phyloP scores from a whole-genome alignment of 2,888 invertebrate species.

The Fragum sueziense region DNA sequence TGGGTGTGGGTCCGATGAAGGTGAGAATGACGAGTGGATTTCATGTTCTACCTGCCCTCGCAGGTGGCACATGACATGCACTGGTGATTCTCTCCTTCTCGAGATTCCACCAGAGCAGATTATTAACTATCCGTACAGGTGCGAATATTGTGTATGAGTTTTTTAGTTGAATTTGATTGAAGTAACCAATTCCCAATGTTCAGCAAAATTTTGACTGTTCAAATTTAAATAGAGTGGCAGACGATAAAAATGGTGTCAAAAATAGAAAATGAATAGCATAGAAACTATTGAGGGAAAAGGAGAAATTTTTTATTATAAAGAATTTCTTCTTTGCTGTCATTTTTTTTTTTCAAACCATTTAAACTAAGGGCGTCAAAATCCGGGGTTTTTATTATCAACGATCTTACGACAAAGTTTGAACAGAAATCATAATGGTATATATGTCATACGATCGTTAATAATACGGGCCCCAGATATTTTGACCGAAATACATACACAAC shows the following conservation, averaged over 20 bases:
- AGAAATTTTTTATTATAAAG: background rate
- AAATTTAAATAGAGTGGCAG: background rate
- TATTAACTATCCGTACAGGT: background rate
- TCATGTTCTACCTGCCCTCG: background rate
- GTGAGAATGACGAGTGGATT: background rate
- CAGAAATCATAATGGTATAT: too few species aligned
- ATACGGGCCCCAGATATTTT: too few species aligned
- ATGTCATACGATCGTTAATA: too few species aligned
- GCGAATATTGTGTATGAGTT: background rate
- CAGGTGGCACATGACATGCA: conserved; percentile 3
- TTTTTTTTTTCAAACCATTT: background rate
- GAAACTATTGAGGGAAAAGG: background rate
- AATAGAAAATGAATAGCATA: background rate
- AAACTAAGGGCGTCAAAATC: background rate
- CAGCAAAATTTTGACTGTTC: background rate
- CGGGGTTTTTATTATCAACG: background rate
- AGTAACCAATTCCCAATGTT: background rate
- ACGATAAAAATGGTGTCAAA: too few species aligned
- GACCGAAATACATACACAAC: too few species aligned
- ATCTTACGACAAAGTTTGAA: background rate
- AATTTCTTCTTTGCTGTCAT: background rate
- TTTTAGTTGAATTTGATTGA: background rate
- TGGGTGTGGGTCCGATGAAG: background rate
- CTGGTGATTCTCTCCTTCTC: background rate
- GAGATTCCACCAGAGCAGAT: conserved; percentile 8